Percentiles rank a stretch among this genome's conserved stretches.
Evolutionary conservation across 2,797 vertebrate genomes (phyloP).

Genomic region (Chaenodraco wilsoni): DNA sequence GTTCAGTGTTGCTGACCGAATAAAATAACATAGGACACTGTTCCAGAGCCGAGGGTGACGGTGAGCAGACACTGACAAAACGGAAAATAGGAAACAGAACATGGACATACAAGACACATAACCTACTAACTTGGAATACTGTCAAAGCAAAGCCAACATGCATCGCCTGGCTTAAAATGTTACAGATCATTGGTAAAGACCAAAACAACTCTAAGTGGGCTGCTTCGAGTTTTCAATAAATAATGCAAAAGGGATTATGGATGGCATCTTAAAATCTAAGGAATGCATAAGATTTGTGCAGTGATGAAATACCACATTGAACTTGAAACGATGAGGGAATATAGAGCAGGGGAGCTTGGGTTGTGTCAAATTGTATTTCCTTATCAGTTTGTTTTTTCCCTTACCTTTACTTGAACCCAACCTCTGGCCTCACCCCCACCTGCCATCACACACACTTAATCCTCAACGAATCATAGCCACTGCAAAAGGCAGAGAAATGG

Average conservation of each 20-base stretch:
- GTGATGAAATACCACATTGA: neutral
- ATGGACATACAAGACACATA: neutral
- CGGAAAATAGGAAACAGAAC: conserved; percentile 50
- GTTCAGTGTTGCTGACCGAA: conserved; percentile 53
- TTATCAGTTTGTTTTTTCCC: neutral
- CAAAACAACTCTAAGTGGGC: conserved; percentile 6
- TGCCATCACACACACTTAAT: neutral
- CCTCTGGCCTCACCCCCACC: neutral
- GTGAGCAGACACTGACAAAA: conserved; percentile 39
- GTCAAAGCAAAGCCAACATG: conserved; percentile 7
- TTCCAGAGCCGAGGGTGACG: conserved; percentile 33
- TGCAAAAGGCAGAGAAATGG: neutral
- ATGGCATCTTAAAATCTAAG: neutral
- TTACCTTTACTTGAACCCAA: neutral
- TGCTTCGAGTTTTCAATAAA: conserved; percentile 15
- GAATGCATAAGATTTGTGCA: neutral
- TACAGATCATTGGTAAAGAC: conserved; percentile 10
- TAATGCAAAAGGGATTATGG: neutral
- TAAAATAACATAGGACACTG: conserved; percentile 31
- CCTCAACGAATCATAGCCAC: neutral
- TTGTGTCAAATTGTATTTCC: neutral
- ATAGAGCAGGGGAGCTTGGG: too few relatives aligned
- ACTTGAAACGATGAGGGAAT: too few relatives aligned
- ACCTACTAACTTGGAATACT: conserved; percentile 9
- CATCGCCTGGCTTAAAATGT: conserved; percentile 12